A percentile compares a stretch with the other conserved stretches of the same genome.
phyloP scores from a whole-genome alignment of 2,888 invertebrate species.

The Dilophus febrilis region DNA sequence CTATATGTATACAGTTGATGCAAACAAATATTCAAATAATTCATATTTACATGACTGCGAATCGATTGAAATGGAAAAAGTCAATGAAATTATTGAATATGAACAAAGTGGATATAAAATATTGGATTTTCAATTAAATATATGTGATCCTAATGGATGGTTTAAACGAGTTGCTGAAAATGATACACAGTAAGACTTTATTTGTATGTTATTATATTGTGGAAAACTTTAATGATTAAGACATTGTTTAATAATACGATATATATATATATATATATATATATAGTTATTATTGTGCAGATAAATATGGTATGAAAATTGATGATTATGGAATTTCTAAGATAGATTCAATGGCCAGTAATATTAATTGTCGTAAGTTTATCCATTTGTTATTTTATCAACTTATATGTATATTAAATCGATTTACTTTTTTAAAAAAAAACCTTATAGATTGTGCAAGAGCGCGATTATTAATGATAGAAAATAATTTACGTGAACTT shows the following conservation, averaged over 20 bases:
- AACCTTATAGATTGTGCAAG: constrained; percentile 42
- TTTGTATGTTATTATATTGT: not conserved
- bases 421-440: constrained; percentile 2
- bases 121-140: constrained; percentile 24
- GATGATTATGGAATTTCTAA: constrained; percentile 32
- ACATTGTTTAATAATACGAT: no score
- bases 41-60: constrained; percentile 31
- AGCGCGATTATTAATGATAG: constrained; percentile 31
- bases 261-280: no score
- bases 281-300: constrained; percentile 38
- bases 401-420: no score
- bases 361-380: constrained; percentile 46
- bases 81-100: constrained; percentile 20
- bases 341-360: constrained; percentile 24
- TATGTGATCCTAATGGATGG: constrained; percentile 35
- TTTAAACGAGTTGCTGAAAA: constrained; percentile 28
- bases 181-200: constrained; percentile 21
- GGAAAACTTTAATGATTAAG: no score
- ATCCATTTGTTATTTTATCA: no score
- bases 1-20: constrained; percentile 20
- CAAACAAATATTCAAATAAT: constrained; percentile 21
- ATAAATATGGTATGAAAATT: constrained; percentile 37
- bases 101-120: constrained; percentile 20
- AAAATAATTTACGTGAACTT: constrained; percentile 26
- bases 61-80: constrained; percentile 17